Percentiles rank a stretch among this genome's conserved stretches.
Conservation (phyloP, 2,888 invertebrate genomes). For the Xanthia togata region DNA sequence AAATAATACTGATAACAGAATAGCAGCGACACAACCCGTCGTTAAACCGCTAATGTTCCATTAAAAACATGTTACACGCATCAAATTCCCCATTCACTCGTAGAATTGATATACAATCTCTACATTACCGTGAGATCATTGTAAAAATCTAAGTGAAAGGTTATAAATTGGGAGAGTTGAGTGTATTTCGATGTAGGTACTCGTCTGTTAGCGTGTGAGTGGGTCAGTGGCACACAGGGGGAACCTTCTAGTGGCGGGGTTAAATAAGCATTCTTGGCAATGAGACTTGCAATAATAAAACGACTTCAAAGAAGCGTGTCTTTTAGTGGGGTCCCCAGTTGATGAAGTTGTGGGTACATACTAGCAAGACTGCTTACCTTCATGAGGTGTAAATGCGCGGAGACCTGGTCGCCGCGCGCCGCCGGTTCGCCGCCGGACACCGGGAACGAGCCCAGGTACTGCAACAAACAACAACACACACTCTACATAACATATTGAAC, state of each 20-base stretch:
- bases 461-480: conserved; percentile 78
- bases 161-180: conserved; percentile 35
- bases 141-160: conserved; percentile 19
- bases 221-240: conserved; percentile 7
- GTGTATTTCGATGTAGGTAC: conserved; percentile 52
- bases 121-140: conserved; percentile 18
- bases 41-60: conserved; percentile 36
- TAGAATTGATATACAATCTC: conserved; percentile 38
- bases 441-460: conserved; percentile 95
- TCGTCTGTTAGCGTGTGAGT: conserved; percentile 1
- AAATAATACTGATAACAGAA: neutral
- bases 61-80: conserved; percentile 22
- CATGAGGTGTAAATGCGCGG: conserved; percentile 91
- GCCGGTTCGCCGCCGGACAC: conserved; percentile 93
- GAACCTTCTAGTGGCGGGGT: neutral
- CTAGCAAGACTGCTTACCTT: conserved; percentile 85
- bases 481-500: neutral
- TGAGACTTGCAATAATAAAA: neutral
- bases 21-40: conserved; percentile 1
- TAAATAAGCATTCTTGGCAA: neutral
- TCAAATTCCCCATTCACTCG: conserved; percentile 17
- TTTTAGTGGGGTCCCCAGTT: neutral
- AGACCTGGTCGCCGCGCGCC: conserved; percentile 91
- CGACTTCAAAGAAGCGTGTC: too few relatives aligned
- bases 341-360: neutral